phyloP scores from a whole-genome alignment of 1,140 invertebrate genomes.

The Hylyphantes graminicola region DNA sequence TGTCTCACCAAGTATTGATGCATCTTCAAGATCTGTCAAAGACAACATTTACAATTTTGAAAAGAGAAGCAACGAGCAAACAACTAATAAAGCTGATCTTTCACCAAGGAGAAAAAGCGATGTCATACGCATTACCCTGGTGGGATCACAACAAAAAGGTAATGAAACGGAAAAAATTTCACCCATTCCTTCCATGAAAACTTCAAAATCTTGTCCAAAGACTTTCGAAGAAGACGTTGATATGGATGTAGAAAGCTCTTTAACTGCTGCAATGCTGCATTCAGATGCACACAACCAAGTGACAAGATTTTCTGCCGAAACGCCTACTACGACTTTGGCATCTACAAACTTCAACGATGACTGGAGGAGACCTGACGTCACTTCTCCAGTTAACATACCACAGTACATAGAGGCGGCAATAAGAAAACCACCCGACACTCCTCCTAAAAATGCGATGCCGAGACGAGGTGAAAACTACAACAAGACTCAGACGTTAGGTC shows the following conservation, averaged over 20 bases:
- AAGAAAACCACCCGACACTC: slow-evolving; percentile 42
- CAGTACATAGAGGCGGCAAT: slow-evolving; percentile 28
- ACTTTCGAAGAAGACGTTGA: slow-evolving; percentile 64
- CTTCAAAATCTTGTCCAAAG: slow-evolving; percentile 73
- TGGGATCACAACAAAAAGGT: slow-evolving; percentile 55
- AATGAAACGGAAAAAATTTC: slow-evolving; percentile 29
- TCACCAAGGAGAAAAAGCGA: slow-evolving; percentile 51
- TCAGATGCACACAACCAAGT: slow-evolving; percentile 51
- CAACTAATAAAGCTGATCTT: slow-evolving; percentile 32
- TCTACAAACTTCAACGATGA: slow-evolving; percentile 48
- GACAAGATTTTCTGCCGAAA: slow-evolving; percentile 51
- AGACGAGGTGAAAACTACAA: slow-evolving; percentile 35
- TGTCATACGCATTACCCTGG: slow-evolving; percentile 55
- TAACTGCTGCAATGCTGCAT: slow-evolving; percentile 45
- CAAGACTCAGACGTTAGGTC: slow-evolving; percentile 41
- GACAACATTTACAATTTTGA: slow-evolving; percentile 59
- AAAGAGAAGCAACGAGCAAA: slow-evolving; percentile 42
- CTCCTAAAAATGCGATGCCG: slow-evolving; percentile 32
- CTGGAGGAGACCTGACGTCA: slow-evolving; percentile 47
- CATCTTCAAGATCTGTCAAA: slow-evolving; percentile 45
- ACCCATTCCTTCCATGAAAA: slow-evolving; percentile 37
- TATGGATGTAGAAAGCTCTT: slow-evolving; percentile 39
- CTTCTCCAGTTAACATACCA: slow-evolving; percentile 38
- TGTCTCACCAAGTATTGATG: slow-evolving; percentile 45
- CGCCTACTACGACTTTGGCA: slow-evolving; percentile 41